A percentile compares a stretch with the other conserved stretches of the same genome.
phyloP scores from a whole-genome alignment of 2,113 vertebrate species.

The Pollachius pollachius region DNA sequence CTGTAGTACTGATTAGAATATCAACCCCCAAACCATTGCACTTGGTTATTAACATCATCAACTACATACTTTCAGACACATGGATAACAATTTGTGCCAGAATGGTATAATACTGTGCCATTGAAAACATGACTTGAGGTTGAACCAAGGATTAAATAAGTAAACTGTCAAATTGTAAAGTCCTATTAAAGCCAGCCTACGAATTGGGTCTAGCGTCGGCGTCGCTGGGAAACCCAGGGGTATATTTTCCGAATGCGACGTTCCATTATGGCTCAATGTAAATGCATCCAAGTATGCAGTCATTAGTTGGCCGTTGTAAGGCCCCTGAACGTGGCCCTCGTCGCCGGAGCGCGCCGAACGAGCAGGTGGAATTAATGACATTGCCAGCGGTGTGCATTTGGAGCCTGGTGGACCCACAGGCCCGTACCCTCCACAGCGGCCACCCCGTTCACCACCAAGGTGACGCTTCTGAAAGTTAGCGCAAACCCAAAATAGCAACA shows the following conservation, averaged over 20 bases:
- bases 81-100: too few species aligned
- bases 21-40: too few species aligned
- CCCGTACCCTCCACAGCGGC: conserved; percentile 8
- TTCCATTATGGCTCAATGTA: conserved; percentile 16
- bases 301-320: conserved; percentile 33
- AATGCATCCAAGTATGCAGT: conserved; percentile 33
- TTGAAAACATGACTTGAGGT: too few species aligned
- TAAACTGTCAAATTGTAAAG: too few species aligned
- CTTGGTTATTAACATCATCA: too few species aligned
- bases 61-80: too few species aligned
- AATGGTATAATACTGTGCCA: too few species aligned
- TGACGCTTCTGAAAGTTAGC: not conserved
- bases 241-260: conserved; percentile 31
- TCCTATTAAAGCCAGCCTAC: too few species aligned
- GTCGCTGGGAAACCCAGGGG: not conserved
- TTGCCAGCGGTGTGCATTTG: conserved; percentile 5
- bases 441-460: not conserved
- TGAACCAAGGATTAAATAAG: too few species aligned
- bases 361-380: conserved; percentile 25
- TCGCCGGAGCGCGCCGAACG: conserved; percentile 20
- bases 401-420: not conserved
- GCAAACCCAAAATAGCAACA: not conserved
- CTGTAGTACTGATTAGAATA: too few species aligned
- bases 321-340: conserved; percentile 19
- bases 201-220: too few species aligned